Evolutionary conservation across 2,888 invertebrate species (phyloP), one percentile per base, ranked within the genome.

Genomic region (Scotopteryx bipunctaria): DNA sequence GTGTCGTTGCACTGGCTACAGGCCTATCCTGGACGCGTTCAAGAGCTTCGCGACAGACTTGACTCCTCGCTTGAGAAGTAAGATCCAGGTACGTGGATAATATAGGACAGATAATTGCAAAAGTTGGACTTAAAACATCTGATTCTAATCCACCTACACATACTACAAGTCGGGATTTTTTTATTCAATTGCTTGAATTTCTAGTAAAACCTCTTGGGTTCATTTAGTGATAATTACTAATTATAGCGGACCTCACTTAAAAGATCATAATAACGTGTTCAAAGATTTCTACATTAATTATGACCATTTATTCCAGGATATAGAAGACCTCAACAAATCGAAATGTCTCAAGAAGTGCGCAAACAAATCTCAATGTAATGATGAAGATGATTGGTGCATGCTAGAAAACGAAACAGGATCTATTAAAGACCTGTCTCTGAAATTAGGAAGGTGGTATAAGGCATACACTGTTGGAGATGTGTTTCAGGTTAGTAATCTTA

Each of bases 1-100:
- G 35, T 96, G 96, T 55, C 92, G 96, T 3, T 96, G 96, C 66
- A 96, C 96, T 0, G 96, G 96, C 0, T 96, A 95, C 75, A 83
- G 95, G 1, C 93, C 96, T 0, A 96, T 96, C 40, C 76, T 96
- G 44, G 95, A 96, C 67, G 93, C 95, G 1, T 95, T 96, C 83
- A 96, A 96, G 72, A 93, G 94, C 13, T 93, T 95, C 61, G 94
- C 95, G 0, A 83, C 75, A 0, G 94, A 94, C 61, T 91, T 92
- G 0, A 87, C 91, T 0, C 81, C 89, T n/a, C 65, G 76, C 16
- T 64, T 92, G 11, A 78, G 76, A 9, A 75, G 87, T 11, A 86
- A 37, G 40, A 25, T 52, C 5, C 45, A 46, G 41, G 52, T 52
- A n/a, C 8, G 29, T 38, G 9, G 9, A 25, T 8, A 6, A 8